Conservation (phyloP, 2,113 vertebrate species). For the Pogonocichla stellata region DNA sequence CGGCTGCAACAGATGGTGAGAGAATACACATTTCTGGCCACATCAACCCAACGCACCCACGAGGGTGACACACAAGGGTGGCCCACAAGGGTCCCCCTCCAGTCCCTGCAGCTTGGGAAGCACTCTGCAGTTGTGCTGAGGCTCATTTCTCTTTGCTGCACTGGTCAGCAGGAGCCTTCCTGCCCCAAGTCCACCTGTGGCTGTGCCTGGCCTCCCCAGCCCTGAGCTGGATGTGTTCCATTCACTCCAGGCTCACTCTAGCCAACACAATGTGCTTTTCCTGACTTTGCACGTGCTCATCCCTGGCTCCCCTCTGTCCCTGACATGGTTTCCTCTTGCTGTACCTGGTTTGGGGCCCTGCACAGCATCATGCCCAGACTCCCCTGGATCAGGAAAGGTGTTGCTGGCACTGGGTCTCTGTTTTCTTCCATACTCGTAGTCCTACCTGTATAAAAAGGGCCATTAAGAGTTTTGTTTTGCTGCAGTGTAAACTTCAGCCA, state of each 20-base stretch:
- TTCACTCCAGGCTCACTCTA: neutral
- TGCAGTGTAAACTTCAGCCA: neutral
- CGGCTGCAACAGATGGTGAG: too few species aligned
- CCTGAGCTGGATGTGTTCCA: neutral
- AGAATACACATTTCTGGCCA: too few species aligned
- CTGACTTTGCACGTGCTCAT: rapidly evolving
- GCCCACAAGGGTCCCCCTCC: rapidly evolving
- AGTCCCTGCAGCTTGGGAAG: rapidly evolving
- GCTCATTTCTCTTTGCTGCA: neutral
- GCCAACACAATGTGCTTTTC: neutral
- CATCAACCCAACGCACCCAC: too few species aligned
- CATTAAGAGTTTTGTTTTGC: neutral
- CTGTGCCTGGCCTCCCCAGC: neutral
- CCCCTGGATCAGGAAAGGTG: neutral
- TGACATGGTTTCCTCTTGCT: neutral
- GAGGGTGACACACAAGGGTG: too few species aligned
- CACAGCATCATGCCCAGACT: rapidly evolving
- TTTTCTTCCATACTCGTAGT: neutral
- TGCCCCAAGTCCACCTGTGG: neutral
- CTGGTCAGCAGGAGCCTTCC: neutral
- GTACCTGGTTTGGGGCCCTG: neutral
- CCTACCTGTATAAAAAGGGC: neutral
- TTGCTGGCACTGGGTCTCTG: neutral
- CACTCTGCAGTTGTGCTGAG: neutral
- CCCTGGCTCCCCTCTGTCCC: neutral